These are phyloP conservation scores for Carcina quercana DNA, from an alignment of 2,888 invertebrate species.

Conservation along the genomic window DNA sequence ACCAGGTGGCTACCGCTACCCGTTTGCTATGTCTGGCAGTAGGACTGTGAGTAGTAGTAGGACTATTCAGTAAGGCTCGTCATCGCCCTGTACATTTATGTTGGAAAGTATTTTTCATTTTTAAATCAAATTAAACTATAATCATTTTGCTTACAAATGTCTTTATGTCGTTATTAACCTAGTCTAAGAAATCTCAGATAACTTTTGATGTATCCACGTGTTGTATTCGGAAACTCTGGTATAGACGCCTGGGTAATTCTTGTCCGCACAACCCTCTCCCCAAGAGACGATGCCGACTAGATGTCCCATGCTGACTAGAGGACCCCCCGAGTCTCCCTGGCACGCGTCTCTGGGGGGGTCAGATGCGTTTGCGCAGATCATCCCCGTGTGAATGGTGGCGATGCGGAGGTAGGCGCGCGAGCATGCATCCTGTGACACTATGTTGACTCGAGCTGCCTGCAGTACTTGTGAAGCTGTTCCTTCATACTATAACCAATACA, in stretches of 20 bases:
- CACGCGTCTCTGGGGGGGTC: constrained; percentile 58
- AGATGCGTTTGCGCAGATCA: constrained; percentile 55
- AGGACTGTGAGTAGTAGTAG: too few species aligned
- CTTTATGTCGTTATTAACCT: not conserved
- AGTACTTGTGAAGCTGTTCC: constrained; percentile 42
- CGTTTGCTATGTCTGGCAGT: too few species aligned
- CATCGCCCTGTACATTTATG: too few species aligned
- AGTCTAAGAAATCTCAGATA: constrained; percentile 4
- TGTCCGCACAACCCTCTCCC: constrained; percentile 72
- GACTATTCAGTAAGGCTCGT: too few species aligned
- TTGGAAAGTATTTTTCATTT: too few species aligned
- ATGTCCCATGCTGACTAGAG: constrained; percentile 55
- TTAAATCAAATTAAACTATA: too few species aligned
- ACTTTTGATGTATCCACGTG: constrained; percentile 39
- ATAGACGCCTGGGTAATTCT: constrained; percentile 71
- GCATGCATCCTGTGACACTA: constrained; percentile 51
- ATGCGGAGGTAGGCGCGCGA: constrained; percentile 43
- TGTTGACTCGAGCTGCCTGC: constrained; percentile 46
- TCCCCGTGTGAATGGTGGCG: constrained; percentile 41
- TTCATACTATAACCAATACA: constrained; percentile 41
- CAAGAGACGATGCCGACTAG: constrained; percentile 73
- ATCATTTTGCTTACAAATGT: too few species aligned
- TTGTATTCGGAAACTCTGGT: constrained; percentile 59
- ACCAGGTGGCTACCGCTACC: too few species aligned
- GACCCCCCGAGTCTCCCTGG: constrained; percentile 77